Percentiles rank a stretch among this genome's conserved stretches.
These are phyloP conservation scores for Lottia scabra DNA, from an alignment of 2,888 invertebrate genomes.

Conservation along the genomic window DNA sequence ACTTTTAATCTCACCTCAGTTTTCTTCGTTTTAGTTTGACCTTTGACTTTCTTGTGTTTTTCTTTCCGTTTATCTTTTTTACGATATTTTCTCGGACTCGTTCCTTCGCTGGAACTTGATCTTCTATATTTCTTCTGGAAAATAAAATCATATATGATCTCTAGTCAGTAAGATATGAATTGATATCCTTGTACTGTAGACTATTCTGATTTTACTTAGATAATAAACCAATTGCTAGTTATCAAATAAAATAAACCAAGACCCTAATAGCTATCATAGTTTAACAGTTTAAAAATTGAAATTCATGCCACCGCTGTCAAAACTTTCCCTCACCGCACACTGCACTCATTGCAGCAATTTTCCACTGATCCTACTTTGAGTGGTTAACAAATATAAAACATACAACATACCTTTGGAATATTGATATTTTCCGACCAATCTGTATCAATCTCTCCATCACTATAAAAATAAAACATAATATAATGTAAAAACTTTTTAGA, in stretches of 20 bases:
- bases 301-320: no score
- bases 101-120: conserved; percentile 32
- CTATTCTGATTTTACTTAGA: no score
- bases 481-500: no score
- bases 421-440: conserved; percentile 22
- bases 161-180: no score
- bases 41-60: conserved; percentile 36
- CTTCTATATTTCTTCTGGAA: conserved; percentile 27
- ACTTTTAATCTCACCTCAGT: background rate
- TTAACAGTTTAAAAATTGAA: no score
- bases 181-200: no score
- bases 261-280: no score
- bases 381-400: background rate
- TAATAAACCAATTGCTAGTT: no score
- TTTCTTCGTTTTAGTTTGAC: conserved; percentile 16
- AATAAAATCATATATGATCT: background rate
- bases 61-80: conserved; percentile 41
- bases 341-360: no score
- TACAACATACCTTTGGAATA: conserved; percentile 17
- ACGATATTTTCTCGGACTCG: conserved; percentile 40
- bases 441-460: background rate
- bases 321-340: no score
- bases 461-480: background rate
- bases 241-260: no score
- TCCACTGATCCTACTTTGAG: no score